phyloP scores from a whole-genome alignment of 1,140 invertebrate species.

The Pararge aegeria region DNA sequence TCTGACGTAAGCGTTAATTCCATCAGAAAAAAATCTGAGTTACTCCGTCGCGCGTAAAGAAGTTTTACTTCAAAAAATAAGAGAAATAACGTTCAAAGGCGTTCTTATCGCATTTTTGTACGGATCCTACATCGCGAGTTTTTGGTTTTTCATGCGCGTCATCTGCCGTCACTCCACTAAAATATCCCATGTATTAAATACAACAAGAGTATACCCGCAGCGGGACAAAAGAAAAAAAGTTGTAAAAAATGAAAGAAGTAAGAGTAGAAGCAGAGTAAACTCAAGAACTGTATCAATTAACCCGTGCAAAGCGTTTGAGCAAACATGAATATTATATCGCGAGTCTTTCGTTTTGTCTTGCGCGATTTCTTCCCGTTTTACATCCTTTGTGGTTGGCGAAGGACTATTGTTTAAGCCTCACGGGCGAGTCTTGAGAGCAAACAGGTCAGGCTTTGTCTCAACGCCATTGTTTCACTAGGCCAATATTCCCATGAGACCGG shows the following conservation, averaged over 20 bases:
- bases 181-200: neutral
- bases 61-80: no score
- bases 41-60: no score
- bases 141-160: no score
- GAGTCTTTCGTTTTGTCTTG: constrained; percentile 47
- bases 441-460: constrained; percentile 62
- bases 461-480: constrained; percentile 61
- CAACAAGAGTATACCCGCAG: neutral
- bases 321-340: constrained; percentile 38
- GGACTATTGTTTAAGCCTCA: constrained; percentile 62
- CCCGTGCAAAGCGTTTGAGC: constrained; percentile 29
- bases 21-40: no score
- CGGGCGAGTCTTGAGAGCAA: constrained; percentile 59
- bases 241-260: constrained; percentile 9
- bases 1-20: no score
- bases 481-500: constrained; percentile 56
- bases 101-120: no score
- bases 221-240: constrained; percentile 7
- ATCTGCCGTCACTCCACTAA: no score
- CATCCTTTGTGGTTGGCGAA: constrained; percentile 54
- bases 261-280: constrained; percentile 7
- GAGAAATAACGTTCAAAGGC: no score
- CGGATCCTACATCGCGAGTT: no score
- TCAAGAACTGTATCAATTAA: constrained; percentile 31
- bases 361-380: constrained; percentile 54